Percentiles rank a stretch among this genome's conserved stretches.
phyloP scores from a whole-genome alignment of 2,888 invertebrate species.

The Eristalis pertinax region DNA sequence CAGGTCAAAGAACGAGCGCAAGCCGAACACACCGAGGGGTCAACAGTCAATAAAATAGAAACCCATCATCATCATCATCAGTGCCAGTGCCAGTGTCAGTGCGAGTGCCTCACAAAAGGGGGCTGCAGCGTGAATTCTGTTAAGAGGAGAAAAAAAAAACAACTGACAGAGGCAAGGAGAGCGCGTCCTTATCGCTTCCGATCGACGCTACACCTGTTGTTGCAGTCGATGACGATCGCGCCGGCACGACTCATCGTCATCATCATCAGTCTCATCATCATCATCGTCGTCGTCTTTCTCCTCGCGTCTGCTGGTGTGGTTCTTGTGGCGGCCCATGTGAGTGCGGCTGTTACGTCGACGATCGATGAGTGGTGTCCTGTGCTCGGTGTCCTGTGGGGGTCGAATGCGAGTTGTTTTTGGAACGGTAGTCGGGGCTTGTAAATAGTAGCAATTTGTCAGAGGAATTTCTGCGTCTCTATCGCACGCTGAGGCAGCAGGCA shows the following conservation, averaged over 20 bases:
- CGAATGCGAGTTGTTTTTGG: neutral
- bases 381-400: too few relatives aligned
- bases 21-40: neutral
- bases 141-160: neutral
- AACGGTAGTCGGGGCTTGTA: too few relatives aligned
- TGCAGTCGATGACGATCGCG: constrained; percentile 9
- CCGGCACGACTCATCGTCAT: constrained; percentile 15
- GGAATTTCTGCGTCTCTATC: too few relatives aligned
- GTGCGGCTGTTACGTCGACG: neutral
- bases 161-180: neutral
- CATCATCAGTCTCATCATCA: constrained; percentile 1
- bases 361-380: too few relatives aligned
- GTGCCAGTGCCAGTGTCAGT: neutral
- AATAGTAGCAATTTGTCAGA: too few relatives aligned
- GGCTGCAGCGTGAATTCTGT: neutral
- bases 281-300: neutral
- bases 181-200: constrained; percentile 27
- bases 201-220: constrained; percentile 57
- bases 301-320: neutral
- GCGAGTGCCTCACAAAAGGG: neutral
- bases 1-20: neutral
- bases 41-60: constrained; percentile 29
- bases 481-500: too few relatives aligned
- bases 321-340: too few relatives aligned
- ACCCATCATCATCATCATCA: constrained; percentile 27